Conservation (phyloP, 2,888 invertebrate species). For the Tetranychus piercei region DNA sequence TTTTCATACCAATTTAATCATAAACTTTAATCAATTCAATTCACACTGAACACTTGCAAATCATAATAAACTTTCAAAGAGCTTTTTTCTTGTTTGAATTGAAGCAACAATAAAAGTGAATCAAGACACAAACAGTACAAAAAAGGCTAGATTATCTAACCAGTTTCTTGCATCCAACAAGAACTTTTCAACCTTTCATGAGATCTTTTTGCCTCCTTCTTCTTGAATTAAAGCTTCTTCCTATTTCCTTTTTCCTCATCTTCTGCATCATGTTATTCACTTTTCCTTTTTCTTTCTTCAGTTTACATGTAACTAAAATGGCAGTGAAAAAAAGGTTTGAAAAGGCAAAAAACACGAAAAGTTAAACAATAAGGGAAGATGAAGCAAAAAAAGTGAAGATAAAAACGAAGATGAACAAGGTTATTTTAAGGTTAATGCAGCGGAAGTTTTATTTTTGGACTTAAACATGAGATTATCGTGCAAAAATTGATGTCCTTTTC, state of each 20-base stretch:
- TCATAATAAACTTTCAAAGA: too few relatives aligned
- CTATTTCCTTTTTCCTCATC: not conserved
- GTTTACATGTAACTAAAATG: not conserved
- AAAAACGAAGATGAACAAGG: not conserved
- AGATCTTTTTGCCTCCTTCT: not conserved
- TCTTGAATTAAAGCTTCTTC: not conserved
- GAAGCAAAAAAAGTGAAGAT: not conserved
- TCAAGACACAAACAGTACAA: too few relatives aligned
- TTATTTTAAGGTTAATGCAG: conserved; percentile 1
- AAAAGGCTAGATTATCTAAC: too few relatives aligned
- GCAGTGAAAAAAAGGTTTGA: not conserved
- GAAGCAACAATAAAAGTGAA: too few relatives aligned
- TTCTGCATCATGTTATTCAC: not conserved
- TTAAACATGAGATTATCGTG: too few relatives aligned
- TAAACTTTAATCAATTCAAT: too few relatives aligned
- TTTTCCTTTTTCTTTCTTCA: not conserved
- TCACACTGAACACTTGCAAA: too few relatives aligned
- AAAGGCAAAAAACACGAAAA: not conserved
- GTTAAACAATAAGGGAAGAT: not conserved
- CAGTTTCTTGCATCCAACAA: not conserved
- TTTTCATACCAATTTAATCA: too few relatives aligned
- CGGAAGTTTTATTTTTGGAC: not conserved
- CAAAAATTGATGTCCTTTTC: too few relatives aligned
- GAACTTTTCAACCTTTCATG: not conserved
- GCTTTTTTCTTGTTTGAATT: too few relatives aligned